Evolutionary conservation across 2,888 invertebrate genomes (phyloP).

Genomic region (Myopa tessellatipennis): DNA sequence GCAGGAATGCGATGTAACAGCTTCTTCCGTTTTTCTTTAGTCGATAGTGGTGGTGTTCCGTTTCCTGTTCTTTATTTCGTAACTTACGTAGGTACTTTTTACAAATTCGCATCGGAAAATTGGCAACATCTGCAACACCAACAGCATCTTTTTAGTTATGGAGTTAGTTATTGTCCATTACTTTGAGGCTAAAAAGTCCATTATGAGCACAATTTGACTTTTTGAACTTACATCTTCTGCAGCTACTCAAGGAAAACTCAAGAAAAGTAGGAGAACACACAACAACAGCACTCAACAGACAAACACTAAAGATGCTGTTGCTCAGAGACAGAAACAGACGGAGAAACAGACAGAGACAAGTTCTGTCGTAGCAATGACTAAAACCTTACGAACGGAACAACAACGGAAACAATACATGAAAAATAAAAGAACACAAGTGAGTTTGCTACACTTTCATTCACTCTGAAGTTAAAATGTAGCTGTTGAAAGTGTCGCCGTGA

Average conservation of each 20-base stretch:
- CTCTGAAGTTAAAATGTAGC: too few species aligned
- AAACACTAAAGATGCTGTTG: too few species aligned
- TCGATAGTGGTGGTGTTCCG: too few species aligned
- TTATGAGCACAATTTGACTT: slow-evolving; percentile 31
- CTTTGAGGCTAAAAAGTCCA: slow-evolving; percentile 15
- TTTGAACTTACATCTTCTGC: slow-evolving; percentile 4
- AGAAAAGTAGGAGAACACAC: neutral
- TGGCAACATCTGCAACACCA: neutral
- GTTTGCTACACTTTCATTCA: too few species aligned
- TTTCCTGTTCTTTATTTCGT: too few species aligned
- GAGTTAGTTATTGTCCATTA: neutral
- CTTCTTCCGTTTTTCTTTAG: too few species aligned
- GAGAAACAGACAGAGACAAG: neutral
- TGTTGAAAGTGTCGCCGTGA: too few species aligned
- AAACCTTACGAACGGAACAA: neutral
- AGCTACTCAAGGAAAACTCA: neutral
- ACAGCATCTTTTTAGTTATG: neutral
- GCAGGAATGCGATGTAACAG: too few species aligned
- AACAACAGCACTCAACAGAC: neutral
- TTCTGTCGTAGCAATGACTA: neutral
- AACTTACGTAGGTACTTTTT: too few species aligned
- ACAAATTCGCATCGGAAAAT: neutral
- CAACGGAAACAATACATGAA: too few species aligned
- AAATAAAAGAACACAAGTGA: too few species aligned
- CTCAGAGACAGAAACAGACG: neutral